Evolutionary conservation across 2,888 invertebrate species (phyloP).

Genomic region (Pachliopta kotzebuea): DNA sequence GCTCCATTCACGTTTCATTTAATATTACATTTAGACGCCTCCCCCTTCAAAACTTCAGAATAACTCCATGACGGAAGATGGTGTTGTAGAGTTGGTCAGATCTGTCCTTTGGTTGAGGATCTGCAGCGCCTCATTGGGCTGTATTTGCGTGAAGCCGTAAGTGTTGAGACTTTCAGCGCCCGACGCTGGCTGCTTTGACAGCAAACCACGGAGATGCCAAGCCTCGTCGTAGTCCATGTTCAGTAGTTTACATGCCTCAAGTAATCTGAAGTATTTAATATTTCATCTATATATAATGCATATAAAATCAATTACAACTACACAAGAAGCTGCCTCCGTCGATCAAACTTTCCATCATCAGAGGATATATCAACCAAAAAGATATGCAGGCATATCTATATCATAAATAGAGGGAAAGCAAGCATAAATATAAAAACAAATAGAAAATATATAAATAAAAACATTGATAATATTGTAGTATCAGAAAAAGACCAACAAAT

Average conservation of each 20-base stretch:
- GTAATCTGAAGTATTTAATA: slow-evolving; percentile 72
- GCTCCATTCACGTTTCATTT: slow-evolving; percentile 29
- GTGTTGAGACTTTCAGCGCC: slow-evolving; percentile 36
- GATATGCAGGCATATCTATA: no score
- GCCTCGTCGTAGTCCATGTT: slow-evolving; percentile 90
- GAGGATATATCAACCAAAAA: no score
- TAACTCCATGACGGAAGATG: slow-evolving; percentile 63
- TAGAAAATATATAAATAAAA: no score
- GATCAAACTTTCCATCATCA: no score
- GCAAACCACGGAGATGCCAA: slow-evolving; percentile 84
- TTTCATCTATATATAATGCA: no score
- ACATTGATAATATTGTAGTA: no score
- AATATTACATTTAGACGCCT: slow-evolving; percentile 42
- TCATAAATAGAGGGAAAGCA: no score
- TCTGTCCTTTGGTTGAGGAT: slow-evolving; percentile 72
- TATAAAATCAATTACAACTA: no score
- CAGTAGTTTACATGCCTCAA: slow-evolving; percentile 87
- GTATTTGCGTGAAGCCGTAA: slow-evolving; percentile 43
- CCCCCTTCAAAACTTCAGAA: slow-evolving; percentile 65
- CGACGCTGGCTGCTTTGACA: slow-evolving; percentile 55
- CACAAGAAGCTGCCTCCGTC: no score
- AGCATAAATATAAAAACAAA: no score
- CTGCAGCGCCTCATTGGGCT: slow-evolving; percentile 44
- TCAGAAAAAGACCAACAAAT: no score
- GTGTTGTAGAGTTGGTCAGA: slow-evolving; percentile 48